Conservation (phyloP, 2,113 vertebrate genomes). For the Podarcis muralis region DNA sequence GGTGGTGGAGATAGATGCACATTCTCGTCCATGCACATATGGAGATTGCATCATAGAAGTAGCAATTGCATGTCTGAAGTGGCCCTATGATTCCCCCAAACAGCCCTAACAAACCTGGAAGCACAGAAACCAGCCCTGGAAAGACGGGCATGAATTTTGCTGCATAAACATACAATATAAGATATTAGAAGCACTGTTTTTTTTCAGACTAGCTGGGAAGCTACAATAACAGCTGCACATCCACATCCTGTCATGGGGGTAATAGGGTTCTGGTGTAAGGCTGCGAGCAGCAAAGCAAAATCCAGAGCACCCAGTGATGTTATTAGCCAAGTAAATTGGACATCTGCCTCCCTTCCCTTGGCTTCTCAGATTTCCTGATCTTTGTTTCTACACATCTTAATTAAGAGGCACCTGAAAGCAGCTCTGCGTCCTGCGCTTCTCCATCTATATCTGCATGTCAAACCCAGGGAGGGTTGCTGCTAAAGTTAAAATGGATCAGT, state of each 20-base stretch:
- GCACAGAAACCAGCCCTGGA: neutral
- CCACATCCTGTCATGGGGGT: slow-evolving; percentile 20
- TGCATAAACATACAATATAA: slow-evolving; percentile 56
- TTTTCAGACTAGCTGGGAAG: slow-evolving; percentile 9
- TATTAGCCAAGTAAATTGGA: neutral
- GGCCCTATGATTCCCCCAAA: neutral
- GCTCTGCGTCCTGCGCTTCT: neutral
- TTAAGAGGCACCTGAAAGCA: neutral
- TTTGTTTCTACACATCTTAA: neutral
- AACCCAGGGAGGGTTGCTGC: neutral
- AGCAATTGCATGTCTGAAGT: neutral
- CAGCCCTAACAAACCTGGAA: neutral
- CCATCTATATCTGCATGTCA: neutral
- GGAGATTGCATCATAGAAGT: neutral
- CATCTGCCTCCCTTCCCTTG: neutral
- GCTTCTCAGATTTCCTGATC: slow-evolving; percentile 4
- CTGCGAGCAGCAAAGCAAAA: neutral
- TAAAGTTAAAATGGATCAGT: neutral
- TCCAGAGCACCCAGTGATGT: neutral
- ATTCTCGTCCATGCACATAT: neutral
- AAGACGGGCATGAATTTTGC: slow-evolving; percentile 6
- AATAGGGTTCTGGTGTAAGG: neutral
- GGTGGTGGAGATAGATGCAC: neutral
- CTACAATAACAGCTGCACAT: slow-evolving; percentile 37
- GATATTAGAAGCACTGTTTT: slow-evolving; percentile 37